Evolutionary conservation across 2,888 invertebrate species (phyloP).

Genomic region (Pristionchus entomophagus): DNA sequence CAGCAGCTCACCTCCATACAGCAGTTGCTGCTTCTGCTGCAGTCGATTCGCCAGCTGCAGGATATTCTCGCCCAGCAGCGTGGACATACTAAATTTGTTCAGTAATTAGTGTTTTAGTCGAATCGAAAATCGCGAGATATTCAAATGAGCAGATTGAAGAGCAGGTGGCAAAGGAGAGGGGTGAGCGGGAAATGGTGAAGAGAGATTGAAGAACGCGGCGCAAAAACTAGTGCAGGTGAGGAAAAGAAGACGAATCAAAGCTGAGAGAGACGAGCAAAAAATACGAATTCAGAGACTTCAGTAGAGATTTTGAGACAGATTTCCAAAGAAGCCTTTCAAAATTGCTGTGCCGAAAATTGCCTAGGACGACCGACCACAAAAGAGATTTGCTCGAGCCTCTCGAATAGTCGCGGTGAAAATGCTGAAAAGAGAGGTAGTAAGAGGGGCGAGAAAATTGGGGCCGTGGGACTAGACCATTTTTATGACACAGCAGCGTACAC

Average conservation of each 20-base stretch:
- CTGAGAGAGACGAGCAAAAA: neutral
- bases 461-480: neutral
- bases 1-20: conserved; percentile 44
- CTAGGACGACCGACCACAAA: neutral
- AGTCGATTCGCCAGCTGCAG: conserved; percentile 48
- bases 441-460: conserved; percentile 24
- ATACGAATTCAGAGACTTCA: neutral
- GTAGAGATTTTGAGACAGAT: neutral
- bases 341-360: neutral
- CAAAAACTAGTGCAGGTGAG: neutral
- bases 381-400: neutral
- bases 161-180: neutral
- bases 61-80: conserved; percentile 45
- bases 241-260: neutral
- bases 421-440: conserved; percentile 10
- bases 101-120: neutral
- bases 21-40: conserved; percentile 45
- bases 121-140: neutral
- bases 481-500: too few species aligned
- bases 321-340: neutral
- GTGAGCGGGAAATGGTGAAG: neutral
- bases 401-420: conserved; percentile 4
- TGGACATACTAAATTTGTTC: conserved; percentile 32
- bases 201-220: neutral
- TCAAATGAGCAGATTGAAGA: neutral